Percentiles rank a stretch among this genome's conserved stretches.
These are phyloP conservation scores for Nudaria mundana DNA, from an alignment of 2,888 invertebrate species.

Conservation along the genomic window DNA sequence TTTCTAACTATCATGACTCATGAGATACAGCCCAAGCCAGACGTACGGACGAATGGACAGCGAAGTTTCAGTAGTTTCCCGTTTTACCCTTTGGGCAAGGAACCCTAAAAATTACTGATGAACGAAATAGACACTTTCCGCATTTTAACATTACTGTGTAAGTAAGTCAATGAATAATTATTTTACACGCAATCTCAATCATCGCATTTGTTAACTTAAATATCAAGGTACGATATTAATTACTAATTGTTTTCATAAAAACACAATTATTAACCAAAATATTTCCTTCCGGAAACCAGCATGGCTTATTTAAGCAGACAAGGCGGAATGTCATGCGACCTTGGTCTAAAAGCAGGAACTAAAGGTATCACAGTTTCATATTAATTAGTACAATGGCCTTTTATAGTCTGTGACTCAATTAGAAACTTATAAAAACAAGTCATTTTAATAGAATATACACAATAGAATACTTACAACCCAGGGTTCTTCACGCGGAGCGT, in stretches of 20 bases:
- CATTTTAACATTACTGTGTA: slow-evolving; percentile 10
- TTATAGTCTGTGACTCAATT: slow-evolving; percentile 36
- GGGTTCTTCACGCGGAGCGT: too few relatives aligned
- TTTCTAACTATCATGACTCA: too few relatives aligned
- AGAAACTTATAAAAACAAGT: slow-evolving; percentile 22
- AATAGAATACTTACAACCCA: too few relatives aligned
- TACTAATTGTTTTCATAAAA: slow-evolving; percentile 32
- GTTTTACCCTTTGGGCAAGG: too few relatives aligned
- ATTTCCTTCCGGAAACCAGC: slow-evolving; percentile 31
- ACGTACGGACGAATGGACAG: too few relatives aligned
- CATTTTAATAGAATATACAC: too few relatives aligned
- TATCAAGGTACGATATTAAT: slow-evolving; percentile 18
- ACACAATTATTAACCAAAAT: slow-evolving; percentile 15
- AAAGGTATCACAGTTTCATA: slow-evolving; percentile 24
- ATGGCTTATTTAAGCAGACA: slow-evolving; percentile 11
- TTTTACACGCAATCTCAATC: slow-evolving; percentile 27
- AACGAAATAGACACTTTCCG: slow-evolving; percentile 1
- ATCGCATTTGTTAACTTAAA: slow-evolving; percentile 20
- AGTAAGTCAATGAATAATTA: slow-evolving; percentile 14
- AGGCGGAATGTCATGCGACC: slow-evolving; percentile 32
- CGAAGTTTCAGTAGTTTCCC: too few relatives aligned
- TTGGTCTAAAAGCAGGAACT: slow-evolving; percentile 44
- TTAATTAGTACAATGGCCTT: slow-evolving; percentile 38
- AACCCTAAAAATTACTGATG: too few relatives aligned
- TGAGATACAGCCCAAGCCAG: too few relatives aligned